Percentiles rank a stretch among this genome's conserved stretches.
These are phyloP conservation scores for Ostrea denselamellosa DNA, from an alignment of 1,140 invertebrate genomes.

Conservation along the genomic window DNA sequence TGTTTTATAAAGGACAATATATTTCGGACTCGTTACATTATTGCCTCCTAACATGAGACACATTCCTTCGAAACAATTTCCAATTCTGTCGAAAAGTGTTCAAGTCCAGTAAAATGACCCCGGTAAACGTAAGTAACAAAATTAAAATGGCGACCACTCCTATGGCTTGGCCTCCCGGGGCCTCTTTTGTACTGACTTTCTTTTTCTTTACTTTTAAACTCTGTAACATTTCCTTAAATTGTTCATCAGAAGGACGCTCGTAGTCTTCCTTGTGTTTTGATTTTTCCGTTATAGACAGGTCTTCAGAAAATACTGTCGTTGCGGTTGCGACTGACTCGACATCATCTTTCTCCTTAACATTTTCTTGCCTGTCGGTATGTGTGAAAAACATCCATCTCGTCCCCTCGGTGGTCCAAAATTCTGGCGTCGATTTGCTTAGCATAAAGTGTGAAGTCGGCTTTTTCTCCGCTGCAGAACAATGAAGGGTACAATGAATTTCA, in stretches of 20 bases:
- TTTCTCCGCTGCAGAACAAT: neutral
- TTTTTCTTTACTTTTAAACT: conserved; percentile 33
- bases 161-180: conserved; percentile 44
- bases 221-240: conserved; percentile 44
- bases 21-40: neutral
- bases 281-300: neutral
- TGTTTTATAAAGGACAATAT: neutral
- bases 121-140: conserved; percentile 39
- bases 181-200: conserved; percentile 36
- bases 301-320: neutral
- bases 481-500: neutral
- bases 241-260: neutral
- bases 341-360: neutral
- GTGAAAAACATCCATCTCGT: neutral
- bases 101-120: conserved; percentile 45
- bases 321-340: neutral
- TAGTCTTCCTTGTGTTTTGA: neutral
- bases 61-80: conserved; percentile 42
- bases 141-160: conserved; percentile 49
- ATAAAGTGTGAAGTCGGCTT: neutral
- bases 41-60: neutral
- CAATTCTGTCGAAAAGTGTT: conserved; percentile 46
- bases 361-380: too few species aligned
- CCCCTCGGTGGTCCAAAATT: neutral
- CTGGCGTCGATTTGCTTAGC: neutral